Percentiles rank a stretch among this genome's conserved stretches.
Conservation (phyloP, 53 echinoderm and acorn worm genomes). For the Paracentrotus lividus region DNA sequence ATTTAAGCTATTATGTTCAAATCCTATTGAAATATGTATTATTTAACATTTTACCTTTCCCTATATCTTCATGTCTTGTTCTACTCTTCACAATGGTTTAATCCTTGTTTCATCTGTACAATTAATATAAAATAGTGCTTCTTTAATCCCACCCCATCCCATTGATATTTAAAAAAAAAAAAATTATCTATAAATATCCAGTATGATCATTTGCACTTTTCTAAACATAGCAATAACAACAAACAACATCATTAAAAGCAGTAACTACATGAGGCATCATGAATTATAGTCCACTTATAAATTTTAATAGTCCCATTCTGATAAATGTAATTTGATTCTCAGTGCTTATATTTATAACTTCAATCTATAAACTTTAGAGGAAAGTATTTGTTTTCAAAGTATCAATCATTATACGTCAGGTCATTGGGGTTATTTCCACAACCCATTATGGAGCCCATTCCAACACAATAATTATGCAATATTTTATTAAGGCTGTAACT, state of each 20-base stretch:
- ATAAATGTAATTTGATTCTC: not conserved
- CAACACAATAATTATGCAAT: not conserved
- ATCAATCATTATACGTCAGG: not conserved
- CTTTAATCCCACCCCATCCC: not conserved
- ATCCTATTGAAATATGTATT: no score
- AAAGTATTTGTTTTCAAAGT: not conserved
- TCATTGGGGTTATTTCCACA: conserved; percentile 12
- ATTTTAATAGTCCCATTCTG: not conserved
- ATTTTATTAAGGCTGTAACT: conserved; percentile 7
- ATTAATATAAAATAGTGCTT: not conserved
- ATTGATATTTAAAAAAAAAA: not conserved
- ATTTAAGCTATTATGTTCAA: no score
- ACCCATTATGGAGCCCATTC: not conserved
- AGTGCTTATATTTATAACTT: not conserved
- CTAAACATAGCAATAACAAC: conserved; percentile 13
- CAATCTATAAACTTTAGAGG: not conserved
- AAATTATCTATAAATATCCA: not conserved
- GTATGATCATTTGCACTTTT: not conserved
- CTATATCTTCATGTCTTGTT: no score
- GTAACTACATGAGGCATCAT: not conserved
- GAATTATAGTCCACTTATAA: not conserved
- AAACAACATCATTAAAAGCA: not conserved
- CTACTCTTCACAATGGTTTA: no score
- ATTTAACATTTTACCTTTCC: no score
- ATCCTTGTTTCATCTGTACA: no score